These are phyloP conservation scores for Melipona quadrifasciata DNA, from an alignment of 1,140 invertebrate genomes.

Conservation along the genomic window DNA sequence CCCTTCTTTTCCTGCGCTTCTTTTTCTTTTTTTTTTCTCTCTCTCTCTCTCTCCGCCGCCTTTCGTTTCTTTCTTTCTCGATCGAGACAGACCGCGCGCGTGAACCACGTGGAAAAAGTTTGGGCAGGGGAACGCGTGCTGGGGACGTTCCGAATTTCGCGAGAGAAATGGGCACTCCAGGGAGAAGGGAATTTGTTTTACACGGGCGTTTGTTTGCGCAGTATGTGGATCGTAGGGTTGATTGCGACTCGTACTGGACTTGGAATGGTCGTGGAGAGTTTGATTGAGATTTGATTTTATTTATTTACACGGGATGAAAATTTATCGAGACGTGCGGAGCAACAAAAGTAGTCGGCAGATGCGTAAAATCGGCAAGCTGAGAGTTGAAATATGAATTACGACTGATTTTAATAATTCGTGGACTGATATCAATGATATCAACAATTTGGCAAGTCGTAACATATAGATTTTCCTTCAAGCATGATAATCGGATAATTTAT, in stretches of 20 bases:
- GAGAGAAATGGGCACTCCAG: not conserved
- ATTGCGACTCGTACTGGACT: not conserved
- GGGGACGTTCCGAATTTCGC: constrained; percentile 1
- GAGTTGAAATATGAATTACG: too few species aligned
- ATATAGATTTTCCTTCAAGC: not conserved
- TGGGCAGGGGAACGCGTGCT: not conserved
- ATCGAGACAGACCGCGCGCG: not conserved
- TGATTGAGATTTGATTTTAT: too few species aligned
- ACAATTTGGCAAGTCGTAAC: not conserved
- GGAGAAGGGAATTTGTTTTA: not conserved
- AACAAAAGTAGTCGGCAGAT: too few species aligned
- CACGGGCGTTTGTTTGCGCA: not conserved
- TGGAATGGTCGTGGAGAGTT: not conserved
- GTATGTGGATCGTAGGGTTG: not conserved
- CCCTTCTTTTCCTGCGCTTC: not conserved
- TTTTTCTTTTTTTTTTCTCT: not conserved
- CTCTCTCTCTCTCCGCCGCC: too few species aligned
- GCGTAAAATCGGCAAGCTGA: too few species aligned
- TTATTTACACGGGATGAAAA: too few species aligned
- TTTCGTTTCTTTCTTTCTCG: not conserved
- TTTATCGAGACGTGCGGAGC: too few species aligned
- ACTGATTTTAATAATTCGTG: not conserved
- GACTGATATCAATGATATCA: not conserved
- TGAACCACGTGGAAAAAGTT: constrained; percentile 6
- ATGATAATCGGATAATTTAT: not conserved